A percentile compares a stretch with the other conserved stretches of the same genome.
Evolutionary conservation across 2,888 invertebrate species (phyloP).

Genomic region (Andrena camellia): DNA sequence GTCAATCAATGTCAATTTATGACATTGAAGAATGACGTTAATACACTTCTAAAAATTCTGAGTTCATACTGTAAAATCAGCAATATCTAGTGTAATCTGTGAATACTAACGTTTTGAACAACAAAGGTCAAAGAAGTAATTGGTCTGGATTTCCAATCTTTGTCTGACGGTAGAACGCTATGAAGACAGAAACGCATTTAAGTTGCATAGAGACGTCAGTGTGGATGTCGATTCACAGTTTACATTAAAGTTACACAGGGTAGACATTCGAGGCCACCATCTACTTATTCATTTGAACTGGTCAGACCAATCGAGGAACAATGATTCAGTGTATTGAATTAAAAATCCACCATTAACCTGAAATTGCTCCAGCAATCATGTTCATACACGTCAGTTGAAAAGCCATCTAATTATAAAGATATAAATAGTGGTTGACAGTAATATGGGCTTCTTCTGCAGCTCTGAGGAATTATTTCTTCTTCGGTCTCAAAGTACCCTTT

Average conservation of each 20-base stretch:
- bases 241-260: background rate
- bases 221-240: background rate
- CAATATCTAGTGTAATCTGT: too few species aligned
- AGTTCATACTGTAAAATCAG: too few species aligned
- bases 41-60: too few species aligned
- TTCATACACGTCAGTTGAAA: too few species aligned
- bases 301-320: background rate
- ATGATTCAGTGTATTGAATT: background rate
- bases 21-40: too few species aligned
- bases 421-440: background rate
- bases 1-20: too few species aligned
- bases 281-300: background rate
- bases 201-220: background rate
- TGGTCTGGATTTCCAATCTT: background rate
- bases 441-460: background rate
- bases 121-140: background rate
- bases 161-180: background rate
- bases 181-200: background rate
- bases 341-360: too few species aligned
- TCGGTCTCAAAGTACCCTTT: background rate
- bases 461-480: background rate
- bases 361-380: too few species aligned
- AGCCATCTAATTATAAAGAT: too few species aligned
- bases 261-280: background rate
- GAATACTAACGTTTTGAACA: too few species aligned